Evolutionary conservation across 2,888 invertebrate species (phyloP).

Genomic region (Hemaris fuciformis): DNA sequence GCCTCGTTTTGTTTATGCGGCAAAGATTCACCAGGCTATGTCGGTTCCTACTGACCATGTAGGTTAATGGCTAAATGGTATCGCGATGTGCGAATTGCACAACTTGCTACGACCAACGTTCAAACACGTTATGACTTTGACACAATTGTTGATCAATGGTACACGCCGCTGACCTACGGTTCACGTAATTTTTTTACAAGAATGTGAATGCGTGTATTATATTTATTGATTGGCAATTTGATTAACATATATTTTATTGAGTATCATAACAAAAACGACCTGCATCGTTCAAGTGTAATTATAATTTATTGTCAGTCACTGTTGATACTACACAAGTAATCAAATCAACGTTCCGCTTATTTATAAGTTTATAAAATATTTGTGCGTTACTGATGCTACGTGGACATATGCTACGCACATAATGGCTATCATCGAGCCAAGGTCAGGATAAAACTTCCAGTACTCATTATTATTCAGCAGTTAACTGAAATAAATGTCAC

Average conservation of each 20-base stretch:
- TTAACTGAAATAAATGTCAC: background rate
- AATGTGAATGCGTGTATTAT: conserved; percentile 3
- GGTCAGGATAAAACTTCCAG: background rate
- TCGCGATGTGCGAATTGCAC: conserved; percentile 59
- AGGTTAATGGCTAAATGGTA: conserved; percentile 13
- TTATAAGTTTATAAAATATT: background rate
- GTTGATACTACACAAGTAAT: background rate
- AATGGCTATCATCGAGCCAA: background rate
- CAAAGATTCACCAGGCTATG: background rate
- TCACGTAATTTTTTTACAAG: conserved; percentile 27
- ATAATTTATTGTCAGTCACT: background rate
- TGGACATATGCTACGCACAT: background rate
- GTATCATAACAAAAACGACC: background rate
- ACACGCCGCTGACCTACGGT: conserved; percentile 41
- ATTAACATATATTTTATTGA: background rate
- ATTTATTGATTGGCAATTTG: background rate
- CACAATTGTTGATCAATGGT: conserved; percentile 71
- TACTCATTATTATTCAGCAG: background rate
- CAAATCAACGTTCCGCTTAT: background rate
- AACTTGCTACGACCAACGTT: conserved; percentile 51
- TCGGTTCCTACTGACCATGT: background rate
- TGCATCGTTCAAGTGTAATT: background rate
- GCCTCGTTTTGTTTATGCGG: background rate
- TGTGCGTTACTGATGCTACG: background rate
- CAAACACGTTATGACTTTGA: conserved; percentile 75